These are phyloP conservation scores for Blennius ocellaris DNA, from an alignment of 2,113 vertebrate species.

Conservation along the genomic window DNA sequence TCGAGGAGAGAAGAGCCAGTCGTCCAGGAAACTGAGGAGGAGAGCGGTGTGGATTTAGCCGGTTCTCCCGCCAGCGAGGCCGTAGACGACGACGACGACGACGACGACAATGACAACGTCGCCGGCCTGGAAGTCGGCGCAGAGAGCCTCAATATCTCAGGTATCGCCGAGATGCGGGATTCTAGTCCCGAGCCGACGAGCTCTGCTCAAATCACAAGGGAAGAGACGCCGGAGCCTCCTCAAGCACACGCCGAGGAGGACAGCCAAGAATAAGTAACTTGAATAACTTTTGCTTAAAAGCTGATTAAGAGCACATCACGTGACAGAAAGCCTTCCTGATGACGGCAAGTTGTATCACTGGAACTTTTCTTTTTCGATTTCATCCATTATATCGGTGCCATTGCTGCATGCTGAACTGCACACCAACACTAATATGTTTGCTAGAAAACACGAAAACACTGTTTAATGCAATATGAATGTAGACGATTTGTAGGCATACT, in stretches of 20 bases:
- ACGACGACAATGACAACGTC: conserved; percentile 1
- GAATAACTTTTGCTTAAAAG: conserved; percentile 1
- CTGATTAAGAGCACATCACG: conserved; percentile 23
- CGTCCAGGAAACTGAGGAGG: conserved; percentile 21
- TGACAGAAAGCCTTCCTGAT: conserved; percentile 11
- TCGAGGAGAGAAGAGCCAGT: conserved; percentile 34
- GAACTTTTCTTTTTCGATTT: conserved; percentile 35
- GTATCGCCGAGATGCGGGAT: conserved; percentile 28
- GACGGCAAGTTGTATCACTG: conserved; percentile 42
- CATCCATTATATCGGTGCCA: conserved; percentile 26
- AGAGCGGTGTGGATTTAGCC: neutral
- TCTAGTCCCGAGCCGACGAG: neutral
- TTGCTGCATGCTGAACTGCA: conserved; percentile 67
- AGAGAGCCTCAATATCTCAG: conserved; percentile 18
- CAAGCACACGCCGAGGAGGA: conserved; percentile 20
- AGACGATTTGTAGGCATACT: conserved; percentile 12
- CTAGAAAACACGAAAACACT: neutral
- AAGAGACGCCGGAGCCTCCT: conserved; percentile 7
- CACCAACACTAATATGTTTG: conserved; percentile 27
- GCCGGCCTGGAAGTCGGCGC: conserved; percentile 7
- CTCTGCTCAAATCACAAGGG: neutral
- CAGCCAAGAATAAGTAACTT: neutral
- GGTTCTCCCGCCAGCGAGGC: conserved; percentile 3
- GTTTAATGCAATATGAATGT: conserved; percentile 48
- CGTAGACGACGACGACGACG: neutral